These are phyloP conservation scores for Aphelocoma coerulescens DNA, from an alignment of 2,113 vertebrate species.

Conservation along the genomic window DNA sequence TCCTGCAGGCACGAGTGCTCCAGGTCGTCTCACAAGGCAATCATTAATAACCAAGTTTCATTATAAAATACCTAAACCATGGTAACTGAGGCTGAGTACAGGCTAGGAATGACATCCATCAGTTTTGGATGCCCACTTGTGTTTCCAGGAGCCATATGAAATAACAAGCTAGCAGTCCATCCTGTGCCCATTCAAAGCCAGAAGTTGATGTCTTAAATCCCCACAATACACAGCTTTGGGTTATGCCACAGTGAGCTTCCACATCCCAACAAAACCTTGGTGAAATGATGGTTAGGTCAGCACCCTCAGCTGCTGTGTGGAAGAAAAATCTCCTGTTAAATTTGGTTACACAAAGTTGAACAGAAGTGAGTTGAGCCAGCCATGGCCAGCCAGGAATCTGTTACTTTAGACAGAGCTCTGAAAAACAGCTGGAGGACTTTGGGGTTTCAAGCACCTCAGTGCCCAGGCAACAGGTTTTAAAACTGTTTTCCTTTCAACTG, in stretches of 20 bases:
- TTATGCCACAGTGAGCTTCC: neutral
- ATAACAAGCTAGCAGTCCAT: neutral
- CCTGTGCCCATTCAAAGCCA: neutral
- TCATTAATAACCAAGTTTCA: neutral
- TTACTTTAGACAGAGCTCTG: neutral
- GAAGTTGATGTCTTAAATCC: neutral
- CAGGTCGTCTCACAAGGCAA: neutral
- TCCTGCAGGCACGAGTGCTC: neutral
- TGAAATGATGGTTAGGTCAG: neutral
- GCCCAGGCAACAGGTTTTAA: neutral
- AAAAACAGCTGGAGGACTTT: neutral
- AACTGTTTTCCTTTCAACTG: neutral
- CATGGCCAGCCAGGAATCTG: neutral
- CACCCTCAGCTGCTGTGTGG: neutral
- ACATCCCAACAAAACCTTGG: neutral
- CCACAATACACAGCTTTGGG: neutral
- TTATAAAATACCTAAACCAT: neutral
- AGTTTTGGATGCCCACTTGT: neutral
- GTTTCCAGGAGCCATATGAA: neutral
- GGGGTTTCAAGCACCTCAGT: neutral
- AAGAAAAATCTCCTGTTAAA: neutral
- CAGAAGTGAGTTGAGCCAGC: neutral
- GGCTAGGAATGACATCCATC: neutral
- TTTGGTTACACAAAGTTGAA: neutral
- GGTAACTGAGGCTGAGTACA: neutral